These are phyloP conservation scores for Muschampia plurimacula DNA, from an alignment of 2,888 invertebrate genomes.

Conservation along the genomic window DNA sequence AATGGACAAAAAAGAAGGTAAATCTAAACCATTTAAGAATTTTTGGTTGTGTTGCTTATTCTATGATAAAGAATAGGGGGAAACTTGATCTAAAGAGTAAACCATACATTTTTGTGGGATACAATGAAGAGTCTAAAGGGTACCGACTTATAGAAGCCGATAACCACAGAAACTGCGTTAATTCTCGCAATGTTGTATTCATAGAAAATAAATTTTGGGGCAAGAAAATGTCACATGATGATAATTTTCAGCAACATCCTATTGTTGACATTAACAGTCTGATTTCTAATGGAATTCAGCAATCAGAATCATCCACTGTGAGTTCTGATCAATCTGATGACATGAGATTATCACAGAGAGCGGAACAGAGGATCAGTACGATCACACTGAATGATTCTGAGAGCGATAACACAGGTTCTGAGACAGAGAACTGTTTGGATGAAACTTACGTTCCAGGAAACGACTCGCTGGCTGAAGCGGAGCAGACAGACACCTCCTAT, in stretches of 20 bases:
- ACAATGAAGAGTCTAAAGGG: background rate
- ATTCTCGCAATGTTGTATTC: background rate
- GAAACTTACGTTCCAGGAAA: background rate
- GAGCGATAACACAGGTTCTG: background rate
- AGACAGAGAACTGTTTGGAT: constrained; percentile 4
- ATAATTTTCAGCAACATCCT: background rate
- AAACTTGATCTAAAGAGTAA: background rate
- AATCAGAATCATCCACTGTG: background rate
- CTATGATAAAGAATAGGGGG: background rate
- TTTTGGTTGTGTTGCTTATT: background rate
- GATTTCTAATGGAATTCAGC: background rate
- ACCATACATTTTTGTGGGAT: background rate
- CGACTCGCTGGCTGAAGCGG: background rate
- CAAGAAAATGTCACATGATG: constrained; percentile 1
- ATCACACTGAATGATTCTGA: constrained; percentile 1
- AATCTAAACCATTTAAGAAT: background rate
- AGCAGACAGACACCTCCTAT: background rate
- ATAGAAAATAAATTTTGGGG: background rate
- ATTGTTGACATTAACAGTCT: background rate
- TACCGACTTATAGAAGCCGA: background rate
- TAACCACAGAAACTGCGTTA: background rate
- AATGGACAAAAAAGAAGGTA: constrained; percentile 1
- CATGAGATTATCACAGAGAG: background rate
- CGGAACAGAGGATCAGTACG: background rate
- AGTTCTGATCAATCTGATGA: background rate